A percentile compares a stretch with the other conserved stretches of the same genome.
These are phyloP conservation scores for Aviceda subcristata DNA, from an alignment of 2,113 vertebrate genomes.

Conservation along the genomic window DNA sequence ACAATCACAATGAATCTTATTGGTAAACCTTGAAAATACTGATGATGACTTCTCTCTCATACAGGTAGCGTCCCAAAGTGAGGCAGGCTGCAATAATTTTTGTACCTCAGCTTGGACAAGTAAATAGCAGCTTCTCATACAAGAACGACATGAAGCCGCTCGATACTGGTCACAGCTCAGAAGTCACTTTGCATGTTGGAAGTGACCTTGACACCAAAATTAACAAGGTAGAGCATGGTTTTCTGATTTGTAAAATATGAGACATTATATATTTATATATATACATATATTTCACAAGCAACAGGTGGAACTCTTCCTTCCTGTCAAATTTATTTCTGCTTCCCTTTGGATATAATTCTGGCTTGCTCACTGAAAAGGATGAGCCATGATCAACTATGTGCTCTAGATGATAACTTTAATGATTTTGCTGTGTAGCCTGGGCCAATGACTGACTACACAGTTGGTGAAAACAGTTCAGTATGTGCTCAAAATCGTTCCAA, in stretches of 20 bases:
- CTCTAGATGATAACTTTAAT: background rate
- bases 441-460: background rate
- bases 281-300: background rate
- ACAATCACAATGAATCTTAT: background rate
- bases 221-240: background rate
- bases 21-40: background rate
- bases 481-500: background rate
- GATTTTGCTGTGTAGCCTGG: background rate
- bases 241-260: background rate
- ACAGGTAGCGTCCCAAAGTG: background rate
- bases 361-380: background rate
- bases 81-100: background rate
- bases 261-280: background rate
- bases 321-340: background rate
- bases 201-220: background rate
- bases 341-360: background rate
- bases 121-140: rapidly evolving
- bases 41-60: background rate
- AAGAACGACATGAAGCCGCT: background rate
- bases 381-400: background rate
- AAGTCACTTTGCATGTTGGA: background rate
- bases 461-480: background rate
- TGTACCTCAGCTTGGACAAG: background rate
- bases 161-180: rapidly evolving
- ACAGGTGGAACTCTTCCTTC: background rate